phyloP scores from a whole-genome alignment of 2,113 vertebrate genomes.

The Solenodon paradoxus region DNA sequence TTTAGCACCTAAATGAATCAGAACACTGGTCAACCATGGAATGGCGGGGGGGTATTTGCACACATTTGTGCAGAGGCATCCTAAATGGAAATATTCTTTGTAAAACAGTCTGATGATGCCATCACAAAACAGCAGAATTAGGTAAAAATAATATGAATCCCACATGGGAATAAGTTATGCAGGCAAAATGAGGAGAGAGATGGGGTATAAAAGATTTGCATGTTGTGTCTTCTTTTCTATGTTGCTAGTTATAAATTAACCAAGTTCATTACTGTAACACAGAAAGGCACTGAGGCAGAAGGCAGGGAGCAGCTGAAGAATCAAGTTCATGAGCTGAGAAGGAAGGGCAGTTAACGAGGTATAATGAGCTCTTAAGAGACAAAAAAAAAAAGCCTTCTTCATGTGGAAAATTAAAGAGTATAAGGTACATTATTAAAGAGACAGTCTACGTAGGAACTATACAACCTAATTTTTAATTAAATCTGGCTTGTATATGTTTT shows the following conservation, averaged over 20 bases:
- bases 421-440: neutral
- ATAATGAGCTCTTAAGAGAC: neutral
- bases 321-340: neutral
- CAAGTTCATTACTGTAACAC: neutral
- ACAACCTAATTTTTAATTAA: neutral
- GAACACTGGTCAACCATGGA: neutral
- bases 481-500: neutral
- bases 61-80: neutral
- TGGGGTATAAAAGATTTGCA: neutral
- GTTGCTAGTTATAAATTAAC: neutral
- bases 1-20: slow-evolving; percentile 19
- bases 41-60: neutral
- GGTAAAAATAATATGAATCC: neutral
- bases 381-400: too few species aligned
- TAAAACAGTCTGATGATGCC: neutral
- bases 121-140: neutral
- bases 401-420: neutral
- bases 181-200: neutral
- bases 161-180: neutral
- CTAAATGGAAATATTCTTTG: neutral
- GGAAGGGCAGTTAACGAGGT: neutral
- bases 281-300: neutral
- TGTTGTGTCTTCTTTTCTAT: neutral
- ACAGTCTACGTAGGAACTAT: neutral
- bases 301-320: neutral